Base-by-base conservation (phyloP, 2,113 vertebrate genomes). In the Triplophysa rosa region DNA sequence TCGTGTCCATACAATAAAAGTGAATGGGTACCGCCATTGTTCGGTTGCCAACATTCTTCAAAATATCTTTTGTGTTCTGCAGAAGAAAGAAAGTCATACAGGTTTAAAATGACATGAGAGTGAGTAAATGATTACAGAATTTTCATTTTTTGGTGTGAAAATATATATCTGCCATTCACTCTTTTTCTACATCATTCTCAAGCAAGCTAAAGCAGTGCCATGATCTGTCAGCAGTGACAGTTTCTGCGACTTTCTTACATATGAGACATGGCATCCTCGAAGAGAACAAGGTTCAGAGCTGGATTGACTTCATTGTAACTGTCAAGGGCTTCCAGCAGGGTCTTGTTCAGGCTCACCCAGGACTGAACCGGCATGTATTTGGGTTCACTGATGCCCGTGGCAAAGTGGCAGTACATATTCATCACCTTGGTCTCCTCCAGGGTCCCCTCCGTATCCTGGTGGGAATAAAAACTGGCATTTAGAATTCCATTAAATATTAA, bases 221-320 rank as follows among this genome's bases (percentile, higher is more conserved):
- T 56, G 42, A 12, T 45, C n/a, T 37, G 5, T 37, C 19, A 45
- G 45, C 63, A 61, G 24, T 29, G 40, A 42, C 58, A 19, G 40
- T 6, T 73, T 52, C 17, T 64, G 45, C 42, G 13, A 49, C 33
- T 7, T 23, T 84, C 96, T 95, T 91, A 99, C 98, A 99, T 83
- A 0, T 99, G 97, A 82, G 89, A 88, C 94, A 98, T 94, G 84
- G 98, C 97, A 0, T 99, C 97, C 85, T 99, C 96, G 81, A 99
- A 99, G 17, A 99, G 93, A 8, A 98, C 96, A 83, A 99, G 88
- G 89, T 91, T 94, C 86, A 98, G 94, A 26, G 93, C 94, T 17
- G 96, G 87, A 0, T 96, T 97, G 87, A 97, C 91, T 82, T 98
- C 96, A 0, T 98, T 99, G 94, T 99, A 95, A 77, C 72, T 90